A percentile compares a stretch with the other conserved stretches of the same genome.
phyloP scores from a whole-genome alignment of 2,797 vertebrate genomes.

The Atherinosoma microstoma region DNA sequence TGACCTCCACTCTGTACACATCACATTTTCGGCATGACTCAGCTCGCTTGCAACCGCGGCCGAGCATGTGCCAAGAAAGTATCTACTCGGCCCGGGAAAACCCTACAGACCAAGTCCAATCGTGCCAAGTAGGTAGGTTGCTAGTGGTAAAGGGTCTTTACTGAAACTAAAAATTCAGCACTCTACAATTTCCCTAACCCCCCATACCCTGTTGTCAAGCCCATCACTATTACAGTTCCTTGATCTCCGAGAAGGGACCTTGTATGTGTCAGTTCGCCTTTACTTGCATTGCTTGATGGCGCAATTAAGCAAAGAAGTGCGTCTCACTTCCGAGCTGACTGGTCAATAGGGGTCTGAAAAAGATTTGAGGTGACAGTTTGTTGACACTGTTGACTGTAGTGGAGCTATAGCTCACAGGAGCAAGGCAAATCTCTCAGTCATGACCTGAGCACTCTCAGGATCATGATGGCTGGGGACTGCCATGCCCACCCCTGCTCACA shows the following conservation, averaged over 20 bases:
- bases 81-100: no score
- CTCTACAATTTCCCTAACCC: conserved; percentile 7
- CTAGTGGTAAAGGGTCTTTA: not conserved
- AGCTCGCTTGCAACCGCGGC: no score
- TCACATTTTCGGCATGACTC: no score
- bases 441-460: conserved; percentile 57
- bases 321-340: conserved; percentile 30
- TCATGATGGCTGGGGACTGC: conserved; percentile 52
- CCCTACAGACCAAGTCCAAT: no score
- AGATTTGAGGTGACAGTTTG: conserved; percentile 58
- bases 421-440: conserved; percentile 59
- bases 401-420: conserved; percentile 50
- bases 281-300: conserved; percentile 55
- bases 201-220: conserved; percentile 29
- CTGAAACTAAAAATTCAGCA: conserved; percentile 35
- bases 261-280: conserved; percentile 55
- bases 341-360: conserved; percentile 47
- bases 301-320: conserved; percentile 64
- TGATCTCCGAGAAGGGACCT: conserved; percentile 34
- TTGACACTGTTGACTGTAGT: conserved; percentile 65
- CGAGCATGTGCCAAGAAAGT: no score
- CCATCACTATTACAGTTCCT: conserved; percentile 25
- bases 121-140: no score
- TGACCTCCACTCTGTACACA: no score
- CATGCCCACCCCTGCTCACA: conserved; percentile 47